These are phyloP conservation scores for Cathartes aura DNA, from an alignment of 2,113 vertebrate species.

Conservation along the genomic window DNA sequence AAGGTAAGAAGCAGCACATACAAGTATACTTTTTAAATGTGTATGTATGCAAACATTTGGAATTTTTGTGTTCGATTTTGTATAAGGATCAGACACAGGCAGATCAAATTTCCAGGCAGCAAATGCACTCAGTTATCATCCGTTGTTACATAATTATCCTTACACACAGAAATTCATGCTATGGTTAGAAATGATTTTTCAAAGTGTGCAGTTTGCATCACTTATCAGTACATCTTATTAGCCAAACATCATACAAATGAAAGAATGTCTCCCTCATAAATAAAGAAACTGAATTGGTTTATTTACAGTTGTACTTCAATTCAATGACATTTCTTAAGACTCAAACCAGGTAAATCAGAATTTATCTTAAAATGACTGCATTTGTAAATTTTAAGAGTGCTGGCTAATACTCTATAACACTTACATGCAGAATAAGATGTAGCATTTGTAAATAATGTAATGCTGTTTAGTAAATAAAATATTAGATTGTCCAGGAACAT, in stretches of 20 bases:
- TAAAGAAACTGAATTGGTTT: not conserved
- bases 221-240: not conserved
- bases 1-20: constrained; percentile 78
- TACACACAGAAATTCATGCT: not conserved
- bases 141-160: not conserved
- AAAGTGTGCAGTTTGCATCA: not conserved
- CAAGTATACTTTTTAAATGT: not conserved
- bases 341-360: not conserved
- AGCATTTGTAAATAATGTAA: not conserved
- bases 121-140: not conserved
- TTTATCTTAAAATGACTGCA: not conserved
- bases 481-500: not conserved
- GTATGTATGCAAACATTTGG: not conserved
- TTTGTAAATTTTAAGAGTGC: not conserved
- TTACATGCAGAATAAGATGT: not conserved
- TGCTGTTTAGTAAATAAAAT: not conserved
- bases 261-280: not conserved
- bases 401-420: not conserved
- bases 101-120: not conserved
- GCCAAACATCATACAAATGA: not conserved
- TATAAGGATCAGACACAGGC: not conserved
- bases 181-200: not conserved
- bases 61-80: not conserved
- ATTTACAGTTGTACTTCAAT: not conserved
- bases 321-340: not conserved